phyloP scores from a whole-genome alignment of 2,888 invertebrate species.

The Mesoligia furuncula region DNA sequence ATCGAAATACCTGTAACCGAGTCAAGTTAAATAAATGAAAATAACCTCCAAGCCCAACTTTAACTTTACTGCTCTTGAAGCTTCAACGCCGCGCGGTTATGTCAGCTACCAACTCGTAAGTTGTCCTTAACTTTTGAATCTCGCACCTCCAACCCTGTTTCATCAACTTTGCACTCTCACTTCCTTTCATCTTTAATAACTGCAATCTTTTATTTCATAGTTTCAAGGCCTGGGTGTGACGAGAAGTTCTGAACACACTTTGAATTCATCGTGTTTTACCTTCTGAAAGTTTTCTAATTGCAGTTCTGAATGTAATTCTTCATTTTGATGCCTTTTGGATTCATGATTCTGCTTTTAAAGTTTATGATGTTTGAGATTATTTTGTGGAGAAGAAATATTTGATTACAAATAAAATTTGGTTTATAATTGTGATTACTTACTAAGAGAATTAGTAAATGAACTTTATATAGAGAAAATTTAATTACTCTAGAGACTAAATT shows the following conservation, averaged over 20 bases:
- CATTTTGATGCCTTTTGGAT: conserved; percentile 11
- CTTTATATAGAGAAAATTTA: too few species aligned
- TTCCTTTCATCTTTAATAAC: conserved; percentile 24
- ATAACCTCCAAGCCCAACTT: conserved; percentile 13
- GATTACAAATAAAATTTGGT: too few species aligned
- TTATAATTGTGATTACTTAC: background rate
- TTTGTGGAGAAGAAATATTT: background rate
- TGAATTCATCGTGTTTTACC: background rate
- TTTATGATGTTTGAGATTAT: conserved; percentile 1
- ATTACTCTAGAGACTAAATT: too few species aligned
- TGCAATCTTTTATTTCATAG: conserved; percentile 14
- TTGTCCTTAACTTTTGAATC: conserved; percentile 23
- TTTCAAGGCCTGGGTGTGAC: conserved; percentile 25
- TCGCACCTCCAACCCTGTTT: conserved; percentile 21
- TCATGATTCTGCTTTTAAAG: conserved; percentile 1
- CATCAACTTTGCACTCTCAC: conserved; percentile 23
- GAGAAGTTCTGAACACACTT: conserved; percentile 7
- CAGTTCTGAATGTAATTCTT: conserved; percentile 13
- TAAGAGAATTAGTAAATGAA: too few species aligned
- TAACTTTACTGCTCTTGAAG: conserved; percentile 17
- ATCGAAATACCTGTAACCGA: background rate
- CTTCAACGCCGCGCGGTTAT: conserved; percentile 4
- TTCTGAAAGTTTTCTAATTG: conserved; percentile 11
- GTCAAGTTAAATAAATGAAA: conserved; percentile 23
- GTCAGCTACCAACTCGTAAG: conserved; percentile 26